These are phyloP conservation scores for Acronicta leporina DNA, from an alignment of 2,888 invertebrate genomes.

Conservation along the genomic window DNA sequence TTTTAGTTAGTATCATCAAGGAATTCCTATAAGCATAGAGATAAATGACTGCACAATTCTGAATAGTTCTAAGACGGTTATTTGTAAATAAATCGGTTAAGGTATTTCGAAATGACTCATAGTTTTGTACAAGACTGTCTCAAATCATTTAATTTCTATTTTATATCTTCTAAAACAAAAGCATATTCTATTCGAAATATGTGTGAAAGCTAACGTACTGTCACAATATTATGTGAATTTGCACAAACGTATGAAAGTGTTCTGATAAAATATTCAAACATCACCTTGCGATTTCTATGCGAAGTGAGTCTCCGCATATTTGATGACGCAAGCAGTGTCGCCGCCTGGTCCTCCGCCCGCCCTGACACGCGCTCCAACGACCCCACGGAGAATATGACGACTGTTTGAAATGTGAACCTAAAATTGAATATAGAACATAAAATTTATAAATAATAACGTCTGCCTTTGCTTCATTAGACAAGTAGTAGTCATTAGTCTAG, in stretches of 20 bases:
- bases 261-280: conserved; percentile 39
- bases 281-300: conserved; percentile 80
- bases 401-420: conserved; percentile 65
- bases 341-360: conserved; percentile 73
- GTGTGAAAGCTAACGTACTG: conserved; percentile 3
- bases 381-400: conserved; percentile 76
- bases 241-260: conserved; percentile 16
- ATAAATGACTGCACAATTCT: too few species aligned
- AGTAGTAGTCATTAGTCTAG: too few species aligned
- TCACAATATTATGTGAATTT: conserved; percentile 11
- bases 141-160: not conserved
- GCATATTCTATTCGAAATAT: not conserved
- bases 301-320: conserved; percentile 76
- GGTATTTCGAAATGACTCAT: conserved; percentile 44
- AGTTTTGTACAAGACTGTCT: too few species aligned
- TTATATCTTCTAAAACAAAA: conserved; percentile 4
- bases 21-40: too few species aligned
- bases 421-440: conserved; percentile 18
- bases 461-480: too few species aligned
- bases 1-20: too few species aligned
- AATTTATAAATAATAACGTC: too few species aligned
- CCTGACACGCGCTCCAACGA: conserved; percentile 75
- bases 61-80: conserved; percentile 6
- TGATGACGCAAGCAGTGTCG: conserved; percentile 74
- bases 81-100: conserved; percentile 48